These are phyloP conservation scores for Scaptodrosophila latifasciaeformis DNA, from an alignment of 2,888 invertebrate species.

Conservation along the genomic window DNA sequence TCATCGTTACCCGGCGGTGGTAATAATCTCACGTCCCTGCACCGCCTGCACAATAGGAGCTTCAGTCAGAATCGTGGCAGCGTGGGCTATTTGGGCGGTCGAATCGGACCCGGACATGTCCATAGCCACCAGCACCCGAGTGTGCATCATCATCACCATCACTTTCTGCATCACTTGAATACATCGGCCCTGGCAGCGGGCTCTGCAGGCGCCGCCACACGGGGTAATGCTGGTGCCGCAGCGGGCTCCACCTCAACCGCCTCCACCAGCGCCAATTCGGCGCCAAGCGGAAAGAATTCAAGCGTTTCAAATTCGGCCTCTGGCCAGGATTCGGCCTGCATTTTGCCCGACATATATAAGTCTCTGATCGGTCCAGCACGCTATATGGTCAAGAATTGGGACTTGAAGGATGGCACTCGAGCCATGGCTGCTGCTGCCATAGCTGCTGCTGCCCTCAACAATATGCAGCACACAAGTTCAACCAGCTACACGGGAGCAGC, in stretches of 20 bases:
- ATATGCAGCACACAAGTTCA: background rate
- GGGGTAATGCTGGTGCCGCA: slow-evolving; percentile 1
- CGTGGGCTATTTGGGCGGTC: slow-evolving; percentile 13
- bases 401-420: background rate
- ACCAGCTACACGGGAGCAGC: background rate
- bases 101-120: slow-evolving; percentile 41
- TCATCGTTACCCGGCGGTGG: slow-evolving; percentile 1
- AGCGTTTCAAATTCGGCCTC: too few species aligned
- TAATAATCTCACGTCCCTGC: slow-evolving; percentile 31
- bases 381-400: background rate
- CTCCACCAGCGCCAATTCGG: too few species aligned
- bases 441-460: background rate
- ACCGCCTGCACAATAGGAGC: too few species aligned
- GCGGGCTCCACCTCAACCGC: slow-evolving; percentile 7
- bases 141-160: slow-evolving; percentile 44
- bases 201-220: slow-evolving; percentile 22
- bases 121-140: slow-evolving; percentile 61
- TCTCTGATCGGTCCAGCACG: too few species aligned
- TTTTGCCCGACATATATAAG: too few species aligned
- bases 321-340: too few species aligned
- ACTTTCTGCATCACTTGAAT: slow-evolving; percentile 40
- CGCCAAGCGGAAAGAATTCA: too few species aligned
- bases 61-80: slow-evolving; percentile 57
- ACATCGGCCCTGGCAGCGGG: slow-evolving; percentile 53
- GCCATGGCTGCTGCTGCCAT: slow-evolving; percentile 21